These are phyloP conservation scores for Onychomys arenicola DNA, from an alignment of 2,797 vertebrate species.

Conservation along the genomic window DNA sequence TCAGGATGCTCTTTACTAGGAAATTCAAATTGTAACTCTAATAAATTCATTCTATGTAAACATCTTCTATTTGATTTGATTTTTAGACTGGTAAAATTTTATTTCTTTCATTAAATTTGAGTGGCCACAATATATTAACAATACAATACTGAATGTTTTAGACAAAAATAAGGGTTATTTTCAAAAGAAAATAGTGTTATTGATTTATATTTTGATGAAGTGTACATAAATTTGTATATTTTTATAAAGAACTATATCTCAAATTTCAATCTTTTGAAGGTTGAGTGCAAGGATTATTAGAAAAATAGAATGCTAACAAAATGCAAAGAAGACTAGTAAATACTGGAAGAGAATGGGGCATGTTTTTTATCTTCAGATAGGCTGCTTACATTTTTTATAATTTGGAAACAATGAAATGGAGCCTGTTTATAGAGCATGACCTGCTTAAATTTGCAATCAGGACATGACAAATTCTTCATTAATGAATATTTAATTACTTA, in stretches of 20 bases:
- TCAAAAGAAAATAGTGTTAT: neutral
- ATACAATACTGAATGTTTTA: conserved; percentile 2
- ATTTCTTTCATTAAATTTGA: conserved; percentile 23
- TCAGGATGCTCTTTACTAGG: neutral
- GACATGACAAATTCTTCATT: conserved; percentile 60
- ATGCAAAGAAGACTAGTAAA: neutral
- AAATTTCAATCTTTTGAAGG: neutral
- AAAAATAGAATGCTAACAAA: neutral
- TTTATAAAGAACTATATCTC: neutral
- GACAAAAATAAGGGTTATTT: neutral
- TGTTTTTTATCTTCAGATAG: neutral
- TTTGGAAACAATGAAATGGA: conserved; percentile 30
- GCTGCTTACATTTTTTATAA: neutral
- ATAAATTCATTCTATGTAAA: neutral
- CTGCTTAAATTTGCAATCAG: conserved; percentile 64
- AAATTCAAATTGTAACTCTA: neutral
- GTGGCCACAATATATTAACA: neutral
- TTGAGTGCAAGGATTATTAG: neutral
- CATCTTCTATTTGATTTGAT: neutral
- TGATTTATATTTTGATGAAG: neutral
- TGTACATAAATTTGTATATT: neutral
- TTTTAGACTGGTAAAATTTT: neutral
- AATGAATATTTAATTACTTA: conserved; percentile 77
- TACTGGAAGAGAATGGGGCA: neutral
- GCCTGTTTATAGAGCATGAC: conserved; percentile 24